Percentiles rank a stretch among this genome's conserved stretches.
These are phyloP conservation scores for Phalacrocorax carbo DNA, from an alignment of 2,113 vertebrate species.

Conservation along the genomic window DNA sequence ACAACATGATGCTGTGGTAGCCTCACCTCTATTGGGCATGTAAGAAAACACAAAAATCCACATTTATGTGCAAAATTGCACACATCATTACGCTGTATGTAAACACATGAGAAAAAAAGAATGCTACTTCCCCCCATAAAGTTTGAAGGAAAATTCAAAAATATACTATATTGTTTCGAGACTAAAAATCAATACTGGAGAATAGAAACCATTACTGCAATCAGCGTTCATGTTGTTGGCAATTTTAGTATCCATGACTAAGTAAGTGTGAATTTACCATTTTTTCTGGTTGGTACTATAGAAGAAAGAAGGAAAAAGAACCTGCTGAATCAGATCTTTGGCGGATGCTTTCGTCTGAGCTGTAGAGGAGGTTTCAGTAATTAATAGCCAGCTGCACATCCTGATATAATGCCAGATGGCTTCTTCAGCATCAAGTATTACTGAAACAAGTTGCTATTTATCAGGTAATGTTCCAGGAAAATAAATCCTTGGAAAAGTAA, in stretches of 20 bases:
- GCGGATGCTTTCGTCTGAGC: constrained; percentile 39
- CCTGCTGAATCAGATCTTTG: constrained; percentile 57
- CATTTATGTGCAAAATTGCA: neutral
- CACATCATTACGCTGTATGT: neutral
- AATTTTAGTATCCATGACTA: neutral
- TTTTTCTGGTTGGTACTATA: neutral
- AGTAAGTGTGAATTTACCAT: neutral
- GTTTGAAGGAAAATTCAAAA: neutral
- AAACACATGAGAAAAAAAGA: neutral
- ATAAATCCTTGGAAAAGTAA: neutral
- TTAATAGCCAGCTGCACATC: constrained; percentile 73
- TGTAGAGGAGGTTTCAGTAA: constrained; percentile 61
- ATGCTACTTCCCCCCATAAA: neutral
- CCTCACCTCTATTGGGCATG: neutral
- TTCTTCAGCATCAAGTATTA: constrained; percentile 50
- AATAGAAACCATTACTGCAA: constrained; percentile 19
- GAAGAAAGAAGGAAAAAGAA: constrained; percentile 38
- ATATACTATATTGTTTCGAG: neutral
- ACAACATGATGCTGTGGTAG: neutral
- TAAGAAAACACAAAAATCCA: neutral
- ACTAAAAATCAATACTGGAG: constrained; percentile 15
- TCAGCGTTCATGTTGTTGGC: neutral
- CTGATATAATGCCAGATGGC: constrained; percentile 62
- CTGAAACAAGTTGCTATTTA: constrained; percentile 54
- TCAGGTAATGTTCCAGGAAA: constrained; percentile 28